A percentile compares a stretch with the other conserved stretches of the same genome.
Evolutionary conservation across 2,113 vertebrate species (phyloP).

Genomic region (Bufo gargarizans): DNA sequence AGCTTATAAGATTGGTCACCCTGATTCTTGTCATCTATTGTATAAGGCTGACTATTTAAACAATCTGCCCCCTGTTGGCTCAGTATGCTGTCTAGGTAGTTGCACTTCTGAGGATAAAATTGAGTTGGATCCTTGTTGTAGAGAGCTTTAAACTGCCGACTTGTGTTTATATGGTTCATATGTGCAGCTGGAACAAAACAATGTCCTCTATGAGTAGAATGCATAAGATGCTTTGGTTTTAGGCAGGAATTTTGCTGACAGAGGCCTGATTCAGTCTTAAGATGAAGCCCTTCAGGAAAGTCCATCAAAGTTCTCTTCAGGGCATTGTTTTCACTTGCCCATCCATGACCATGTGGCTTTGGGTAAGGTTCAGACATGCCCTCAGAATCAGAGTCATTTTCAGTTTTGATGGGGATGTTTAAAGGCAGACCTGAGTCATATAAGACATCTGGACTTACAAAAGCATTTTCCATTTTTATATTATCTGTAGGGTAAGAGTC

Average conservation of each 20-base stretch:
- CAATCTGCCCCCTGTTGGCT: conserved; percentile 70
- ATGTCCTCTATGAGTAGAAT: conserved; percentile 70
- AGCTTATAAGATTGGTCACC: conserved; percentile 70
- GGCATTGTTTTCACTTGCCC: conserved; percentile 70
- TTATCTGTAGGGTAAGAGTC: conserved; percentile 74
- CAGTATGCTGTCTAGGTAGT: conserved; percentile 73
- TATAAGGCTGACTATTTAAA: conserved; percentile 72
- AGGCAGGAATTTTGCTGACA: conserved; percentile 77
- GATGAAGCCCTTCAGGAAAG: conserved; percentile 74
- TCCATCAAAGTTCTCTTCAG: conserved; percentile 71
- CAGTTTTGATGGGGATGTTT: conserved; percentile 86
- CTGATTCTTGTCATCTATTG: conserved; percentile 73
- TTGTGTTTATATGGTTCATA: conserved; percentile 62
- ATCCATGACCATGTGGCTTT: conserved; percentile 65
- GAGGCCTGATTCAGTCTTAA: conserved; percentile 83
- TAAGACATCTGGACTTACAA: conserved; percentile 64
- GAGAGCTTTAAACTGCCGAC: conserved; percentile 69
- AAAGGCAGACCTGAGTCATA: conserved; percentile 73
- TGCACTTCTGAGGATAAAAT: conserved; percentile 71
- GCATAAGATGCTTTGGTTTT: conserved; percentile 75
- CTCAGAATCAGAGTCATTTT: conserved; percentile 85
- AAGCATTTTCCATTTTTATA: conserved; percentile 74
- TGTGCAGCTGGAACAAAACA: conserved; percentile 70
- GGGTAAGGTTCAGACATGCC: conserved; percentile 73
- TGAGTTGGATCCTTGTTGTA: conserved; percentile 74